Evolutionary conservation across 2,113 vertebrate genomes (phyloP).

Genomic region (Condylura cristata): DNA sequence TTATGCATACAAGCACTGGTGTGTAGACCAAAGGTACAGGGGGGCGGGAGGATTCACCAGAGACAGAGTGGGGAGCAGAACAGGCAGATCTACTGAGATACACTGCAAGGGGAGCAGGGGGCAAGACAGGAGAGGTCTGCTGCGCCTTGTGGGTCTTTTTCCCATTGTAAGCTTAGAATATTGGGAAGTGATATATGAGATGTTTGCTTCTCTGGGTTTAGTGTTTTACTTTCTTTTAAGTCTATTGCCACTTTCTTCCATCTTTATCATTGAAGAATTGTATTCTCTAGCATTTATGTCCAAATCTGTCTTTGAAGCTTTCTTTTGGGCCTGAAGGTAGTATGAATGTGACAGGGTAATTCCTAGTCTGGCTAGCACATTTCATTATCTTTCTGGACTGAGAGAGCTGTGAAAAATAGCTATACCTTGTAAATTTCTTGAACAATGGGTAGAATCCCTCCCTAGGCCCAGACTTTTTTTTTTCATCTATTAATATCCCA

Average conservation of each 20-base stretch:
- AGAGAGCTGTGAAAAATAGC: neutral
- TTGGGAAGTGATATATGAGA: neutral
- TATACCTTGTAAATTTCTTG: neutral
- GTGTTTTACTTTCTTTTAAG: neutral
- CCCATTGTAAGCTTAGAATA: neutral
- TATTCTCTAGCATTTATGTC: neutral
- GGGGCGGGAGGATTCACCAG: no score
- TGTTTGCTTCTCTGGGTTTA: neutral
- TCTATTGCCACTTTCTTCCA: neutral
- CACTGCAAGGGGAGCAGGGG: no score
- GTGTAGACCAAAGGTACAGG: no score
- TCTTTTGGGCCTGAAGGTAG: neutral
- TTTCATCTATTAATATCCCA: neutral
- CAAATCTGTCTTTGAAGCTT: neutral
- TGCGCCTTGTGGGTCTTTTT: no score
- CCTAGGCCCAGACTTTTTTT: neutral
- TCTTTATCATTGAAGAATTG: neutral
- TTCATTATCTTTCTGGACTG: neutral
- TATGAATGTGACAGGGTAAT: neutral
- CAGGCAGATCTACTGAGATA: no score
- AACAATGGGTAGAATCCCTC: neutral
- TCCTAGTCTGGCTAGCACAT: neutral
- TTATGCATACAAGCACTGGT: no score
- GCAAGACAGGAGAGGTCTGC: no score
- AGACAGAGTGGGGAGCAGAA: no score